Evolutionary conservation across 2,888 invertebrate species (phyloP).

Genomic region (Melolontha melolontha): DNA sequence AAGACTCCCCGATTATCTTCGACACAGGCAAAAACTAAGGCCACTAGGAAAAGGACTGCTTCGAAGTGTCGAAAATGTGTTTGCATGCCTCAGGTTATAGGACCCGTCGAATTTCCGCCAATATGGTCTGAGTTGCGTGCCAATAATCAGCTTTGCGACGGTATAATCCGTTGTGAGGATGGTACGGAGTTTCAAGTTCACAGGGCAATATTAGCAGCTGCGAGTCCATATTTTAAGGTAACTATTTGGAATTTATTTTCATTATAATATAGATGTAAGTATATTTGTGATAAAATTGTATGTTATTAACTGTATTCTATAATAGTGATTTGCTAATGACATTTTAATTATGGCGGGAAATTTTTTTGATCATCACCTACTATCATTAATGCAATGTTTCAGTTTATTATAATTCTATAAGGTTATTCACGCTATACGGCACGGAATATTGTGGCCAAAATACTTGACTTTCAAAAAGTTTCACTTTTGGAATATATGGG

Average conservation of each 20-base stretch:
- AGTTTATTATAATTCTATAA: too few relatives aligned
- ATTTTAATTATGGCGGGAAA: constrained; percentile 11
- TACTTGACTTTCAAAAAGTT: too few relatives aligned
- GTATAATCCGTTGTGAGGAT: constrained; percentile 73
- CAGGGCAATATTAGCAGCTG: constrained; percentile 77
- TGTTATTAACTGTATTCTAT: too few relatives aligned
- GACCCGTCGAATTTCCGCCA: constrained; percentile 73
- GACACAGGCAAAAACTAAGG: constrained; percentile 41
- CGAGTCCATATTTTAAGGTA: constrained; percentile 77
- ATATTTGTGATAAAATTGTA: too few relatives aligned
- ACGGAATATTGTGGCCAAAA: too few relatives aligned
- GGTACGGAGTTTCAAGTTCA: constrained; percentile 75
- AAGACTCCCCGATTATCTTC: constrained; percentile 45
- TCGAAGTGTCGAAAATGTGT: constrained; percentile 67
- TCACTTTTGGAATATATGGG: too few relatives aligned
- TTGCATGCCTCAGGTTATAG: constrained; percentile 72
- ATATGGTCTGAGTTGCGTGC: constrained; percentile 77
- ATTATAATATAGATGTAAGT: too few relatives aligned
- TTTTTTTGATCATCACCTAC: constrained; percentile 1
- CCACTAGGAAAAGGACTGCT: constrained; percentile 55
- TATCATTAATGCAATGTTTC: too few relatives aligned
- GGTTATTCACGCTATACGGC: too few relatives aligned
- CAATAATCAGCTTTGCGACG: constrained; percentile 78
- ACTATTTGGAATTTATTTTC: not conserved
- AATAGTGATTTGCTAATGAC: not conserved